Evolutionary conservation across 2,888 invertebrate genomes (phyloP).

Genomic region (Phengaris alcon): DNA sequence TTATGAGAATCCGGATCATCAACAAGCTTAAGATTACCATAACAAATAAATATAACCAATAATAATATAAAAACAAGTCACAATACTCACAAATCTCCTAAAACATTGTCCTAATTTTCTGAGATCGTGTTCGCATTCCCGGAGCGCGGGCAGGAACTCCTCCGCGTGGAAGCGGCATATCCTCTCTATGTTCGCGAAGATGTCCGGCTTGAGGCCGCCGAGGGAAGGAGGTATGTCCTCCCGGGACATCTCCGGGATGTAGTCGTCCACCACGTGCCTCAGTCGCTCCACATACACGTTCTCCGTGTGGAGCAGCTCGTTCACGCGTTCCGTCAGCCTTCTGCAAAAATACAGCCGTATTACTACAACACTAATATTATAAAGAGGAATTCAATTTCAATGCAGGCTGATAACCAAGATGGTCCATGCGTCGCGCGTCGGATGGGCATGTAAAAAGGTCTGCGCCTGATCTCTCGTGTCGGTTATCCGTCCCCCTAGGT

Average conservation of each 20-base stretch:
- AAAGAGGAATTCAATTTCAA: no score
- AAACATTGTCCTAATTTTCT: conserved; percentile 87
- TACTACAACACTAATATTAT: no score
- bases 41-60: no score
- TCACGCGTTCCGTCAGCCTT: conserved; percentile 88
- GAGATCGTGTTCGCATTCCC: conserved; percentile 85
- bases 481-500: no score
- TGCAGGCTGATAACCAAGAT: no score
- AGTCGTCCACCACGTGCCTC: conserved; percentile 95
- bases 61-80: no score
- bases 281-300: conserved; percentile 94
- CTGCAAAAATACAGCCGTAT: conserved; percentile 60
- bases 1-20: no score
- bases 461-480: no score
- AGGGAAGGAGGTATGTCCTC: conserved; percentile 92
- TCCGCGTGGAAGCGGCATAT: conserved; percentile 94
- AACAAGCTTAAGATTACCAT: no score
- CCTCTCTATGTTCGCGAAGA: conserved; percentile 96
- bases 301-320: conserved; percentile 97
- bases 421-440: no score
- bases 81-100: conserved; percentile 85
- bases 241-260: conserved; percentile 91
- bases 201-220: conserved; percentile 88
- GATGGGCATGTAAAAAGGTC: no score
- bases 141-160: conserved; percentile 85